phyloP scores from a whole-genome alignment of 2,888 invertebrate genomes.

The Villa cingulata region DNA sequence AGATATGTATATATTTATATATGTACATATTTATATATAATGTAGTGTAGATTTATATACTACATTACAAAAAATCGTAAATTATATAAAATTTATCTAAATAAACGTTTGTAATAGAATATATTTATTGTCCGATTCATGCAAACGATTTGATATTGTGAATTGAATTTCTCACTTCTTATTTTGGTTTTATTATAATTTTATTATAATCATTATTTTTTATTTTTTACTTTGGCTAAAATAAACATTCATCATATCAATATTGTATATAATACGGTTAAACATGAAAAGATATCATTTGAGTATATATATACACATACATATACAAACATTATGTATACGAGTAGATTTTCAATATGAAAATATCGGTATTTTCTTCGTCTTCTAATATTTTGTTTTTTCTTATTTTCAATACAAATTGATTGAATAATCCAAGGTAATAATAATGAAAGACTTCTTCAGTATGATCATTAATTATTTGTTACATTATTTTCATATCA shows the following conservation, averaged over 20 bases:
- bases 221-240: no score
- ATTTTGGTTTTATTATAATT: no score
- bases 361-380: no score
- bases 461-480: conserved; percentile 14
- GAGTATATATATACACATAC: no score
- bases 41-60: no score
- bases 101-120: conserved; percentile 4
- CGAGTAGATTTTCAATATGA: no score
- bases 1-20: no score
- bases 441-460: conserved; percentile 10
- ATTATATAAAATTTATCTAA: conserved; percentile 10
- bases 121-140: neutral
- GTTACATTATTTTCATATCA: neutral
- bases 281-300: no score
- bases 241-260: neutral
- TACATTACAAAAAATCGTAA: neutral
- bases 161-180: neutral
- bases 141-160: neutral
- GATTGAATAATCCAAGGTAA: conserved; percentile 12
- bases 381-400: no score
- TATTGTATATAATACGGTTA: no score
- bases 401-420: conserved; percentile 13
- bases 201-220: no score
- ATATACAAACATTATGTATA: no score
- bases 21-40: neutral